A percentile compares a stretch with the other conserved stretches of the same genome.
phyloP scores from a whole-genome alignment of 2,888 invertebrate species.

The Phaedon cochleariae region DNA sequence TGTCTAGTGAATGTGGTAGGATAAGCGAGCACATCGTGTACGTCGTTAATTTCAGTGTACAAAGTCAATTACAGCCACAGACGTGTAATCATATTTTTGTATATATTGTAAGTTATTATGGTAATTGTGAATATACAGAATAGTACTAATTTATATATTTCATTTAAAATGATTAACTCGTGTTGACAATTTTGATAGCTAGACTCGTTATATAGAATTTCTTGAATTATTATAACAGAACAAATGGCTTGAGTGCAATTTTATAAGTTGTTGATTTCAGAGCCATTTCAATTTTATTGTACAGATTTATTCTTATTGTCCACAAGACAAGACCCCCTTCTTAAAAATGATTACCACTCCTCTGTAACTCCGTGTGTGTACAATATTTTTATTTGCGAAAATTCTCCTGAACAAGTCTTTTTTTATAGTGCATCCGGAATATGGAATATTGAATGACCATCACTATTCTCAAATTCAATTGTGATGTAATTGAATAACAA shows the following conservation, averaged over 20 bases:
- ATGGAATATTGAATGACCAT: no score
- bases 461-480: no score
- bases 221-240: conserved; percentile 62
- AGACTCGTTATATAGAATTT: conserved; percentile 63
- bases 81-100: conserved; percentile 67
- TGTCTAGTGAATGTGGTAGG: conserved; percentile 56
- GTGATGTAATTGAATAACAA: no score
- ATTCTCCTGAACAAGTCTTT: no score
- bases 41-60: conserved; percentile 61
- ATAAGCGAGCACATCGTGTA: conserved; percentile 43
- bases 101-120: conserved; percentile 65
- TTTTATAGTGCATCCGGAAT: no score
- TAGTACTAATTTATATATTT: conserved; percentile 63
- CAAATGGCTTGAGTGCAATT: conserved; percentile 64
- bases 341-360: no score
- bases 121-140: conserved; percentile 62
- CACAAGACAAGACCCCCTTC: no score
- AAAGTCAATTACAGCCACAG: conserved; percentile 67
- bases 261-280: conserved; percentile 58
- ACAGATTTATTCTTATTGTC: conserved; percentile 54
- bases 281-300: conserved; percentile 57
- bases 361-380: no score
- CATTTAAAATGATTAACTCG: conserved; percentile 64
- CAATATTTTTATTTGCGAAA: no score
- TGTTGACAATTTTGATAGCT: conserved; percentile 64